phyloP scores from a whole-genome alignment of 2,113 vertebrate genomes.

The Ardeotis arabs region DNA sequence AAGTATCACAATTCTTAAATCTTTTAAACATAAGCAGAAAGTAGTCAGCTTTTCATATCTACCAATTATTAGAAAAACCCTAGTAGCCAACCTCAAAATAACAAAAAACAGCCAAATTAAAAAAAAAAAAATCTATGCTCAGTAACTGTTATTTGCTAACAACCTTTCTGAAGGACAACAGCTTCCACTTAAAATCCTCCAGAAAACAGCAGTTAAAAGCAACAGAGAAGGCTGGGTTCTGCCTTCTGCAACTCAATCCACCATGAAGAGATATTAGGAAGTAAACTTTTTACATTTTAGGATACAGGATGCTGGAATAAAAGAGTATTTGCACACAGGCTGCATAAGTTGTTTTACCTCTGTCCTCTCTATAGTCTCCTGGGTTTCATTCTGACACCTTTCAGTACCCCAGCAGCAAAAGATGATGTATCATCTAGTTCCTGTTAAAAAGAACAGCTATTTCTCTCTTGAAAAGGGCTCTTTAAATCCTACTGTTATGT shows the following conservation, averaged over 20 bases:
- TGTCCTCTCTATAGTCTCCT: neutral
- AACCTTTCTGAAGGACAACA: neutral
- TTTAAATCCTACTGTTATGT: neutral
- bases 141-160: neutral
- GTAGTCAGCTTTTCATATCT: neutral
- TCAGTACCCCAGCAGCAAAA: neutral
- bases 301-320: neutral
- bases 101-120: neutral
- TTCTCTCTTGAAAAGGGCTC: neutral
- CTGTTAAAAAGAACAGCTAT: neutral
- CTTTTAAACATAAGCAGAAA: neutral
- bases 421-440: neutral
- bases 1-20: neutral
- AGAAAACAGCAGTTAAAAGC: neutral
- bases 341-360: neutral
- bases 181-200: neutral
- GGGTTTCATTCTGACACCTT: neutral
- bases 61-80: neutral
- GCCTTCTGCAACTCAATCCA: neutral
- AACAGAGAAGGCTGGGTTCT: neutral
- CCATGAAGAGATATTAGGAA: neutral
- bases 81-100: neutral
- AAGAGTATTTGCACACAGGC: neutral
- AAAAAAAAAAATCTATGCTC: neutral
- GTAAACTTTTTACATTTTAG: neutral